Evolutionary conservation across 2,888 invertebrate species (phyloP), one percentile per base, ranked within the genome.

Genomic region (Smittia aterrima): DNA sequence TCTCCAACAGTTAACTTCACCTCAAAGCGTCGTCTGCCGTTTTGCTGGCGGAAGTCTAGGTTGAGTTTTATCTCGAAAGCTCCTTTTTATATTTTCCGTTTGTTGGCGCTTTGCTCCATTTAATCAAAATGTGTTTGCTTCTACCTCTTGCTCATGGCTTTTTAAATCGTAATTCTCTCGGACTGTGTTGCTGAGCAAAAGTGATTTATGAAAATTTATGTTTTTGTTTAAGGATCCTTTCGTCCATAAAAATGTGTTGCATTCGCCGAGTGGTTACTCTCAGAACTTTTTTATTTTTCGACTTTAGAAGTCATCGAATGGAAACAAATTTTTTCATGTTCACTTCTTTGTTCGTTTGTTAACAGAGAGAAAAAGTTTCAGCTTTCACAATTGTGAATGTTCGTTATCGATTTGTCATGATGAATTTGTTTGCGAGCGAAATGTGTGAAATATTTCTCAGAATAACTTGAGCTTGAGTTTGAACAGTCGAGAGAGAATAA

Each of bases 51-150:
- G n/a, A 62, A 9, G 13, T 62, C 13, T 22, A 24, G 25, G 25
- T 62, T 24, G 13, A 62, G 20, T 24, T 62, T 62, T 62, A 62
- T 24, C n/a, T 54, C 62, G 16, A 13, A 1, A n/a, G 13, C 47
- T n/a, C 47, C n/a, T 47, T 47, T 47, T 47, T 16, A 13, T 16
- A 13, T 47, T 47, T 16, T 47, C n/a, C 47, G 47, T 66, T 66
- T 66, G 66, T 16, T 27, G 66, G 66, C 66, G 40, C 32, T 67
- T 38, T 67, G 40, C 40, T 67, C 67, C 40, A 67, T 67, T 67
- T 58, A 58, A 58, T 58, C 2, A 58, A 22, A 58, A 58, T 22
- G 20, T 58, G 7, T 58, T 47, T 47, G 47, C 47, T n/a, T n/a
- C 38, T 22, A 58, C 58, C 58, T 58, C 22, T 58, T 58, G 47